Conservation (phyloP, 2,888 invertebrate species). For the Elgonia sp. region DNA sequence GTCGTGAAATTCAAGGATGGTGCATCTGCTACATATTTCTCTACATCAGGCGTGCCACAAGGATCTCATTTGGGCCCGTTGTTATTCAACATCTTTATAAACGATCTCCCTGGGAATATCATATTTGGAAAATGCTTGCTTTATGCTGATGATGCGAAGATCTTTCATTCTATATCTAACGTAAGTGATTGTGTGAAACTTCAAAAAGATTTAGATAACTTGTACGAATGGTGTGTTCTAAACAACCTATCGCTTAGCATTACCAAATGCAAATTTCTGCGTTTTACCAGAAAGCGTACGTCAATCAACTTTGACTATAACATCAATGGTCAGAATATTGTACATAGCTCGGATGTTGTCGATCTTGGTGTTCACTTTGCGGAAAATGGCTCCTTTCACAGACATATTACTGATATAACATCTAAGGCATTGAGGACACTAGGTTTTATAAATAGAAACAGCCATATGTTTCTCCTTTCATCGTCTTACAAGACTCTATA, state of each 20-base stretch:
- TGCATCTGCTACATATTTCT: too few species aligned
- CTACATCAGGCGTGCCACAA: too few species aligned
- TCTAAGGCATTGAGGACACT: too few species aligned
- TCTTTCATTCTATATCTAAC: background rate
- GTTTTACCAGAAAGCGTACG: background rate
- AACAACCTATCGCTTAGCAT: slow-evolving; percentile 12
- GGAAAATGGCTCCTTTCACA: background rate
- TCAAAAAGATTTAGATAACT: slow-evolving; percentile 7
- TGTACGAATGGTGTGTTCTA: background rate
- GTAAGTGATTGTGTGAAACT: background rate
- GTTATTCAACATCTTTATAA: background rate
- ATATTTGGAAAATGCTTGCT: too few species aligned
- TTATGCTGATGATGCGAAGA: too few species aligned
- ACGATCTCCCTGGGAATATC: background rate
- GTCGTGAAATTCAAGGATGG: too few species aligned
- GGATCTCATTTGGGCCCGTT: background rate
- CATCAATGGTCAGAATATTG: background rate
- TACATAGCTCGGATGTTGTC: background rate
- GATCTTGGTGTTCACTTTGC: background rate
- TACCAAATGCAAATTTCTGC: slow-evolving; percentile 3
- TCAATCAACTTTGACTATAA: background rate
- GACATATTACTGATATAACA: too few species aligned
- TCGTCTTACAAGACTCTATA: background rate
- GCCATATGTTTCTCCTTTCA: background rate
- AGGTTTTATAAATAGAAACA: too few species aligned